Conservation (phyloP, 2,113 vertebrate genomes). For the Rana temporaria region DNA sequence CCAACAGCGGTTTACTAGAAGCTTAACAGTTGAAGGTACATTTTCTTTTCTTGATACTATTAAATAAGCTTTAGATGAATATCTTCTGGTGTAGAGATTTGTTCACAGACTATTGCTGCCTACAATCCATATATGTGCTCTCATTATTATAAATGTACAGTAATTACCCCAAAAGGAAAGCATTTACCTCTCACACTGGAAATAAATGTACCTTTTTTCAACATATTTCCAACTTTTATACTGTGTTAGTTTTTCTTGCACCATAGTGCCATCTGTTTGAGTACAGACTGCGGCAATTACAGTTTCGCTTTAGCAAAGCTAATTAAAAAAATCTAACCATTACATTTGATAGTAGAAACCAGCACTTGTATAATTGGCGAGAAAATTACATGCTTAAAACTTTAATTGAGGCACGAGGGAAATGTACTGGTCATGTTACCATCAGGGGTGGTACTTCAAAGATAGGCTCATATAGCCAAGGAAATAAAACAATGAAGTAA, state of each 20-base stretch:
- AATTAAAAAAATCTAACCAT: constrained; percentile 47
- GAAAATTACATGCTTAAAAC: constrained; percentile 46
- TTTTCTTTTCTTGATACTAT: neutral
- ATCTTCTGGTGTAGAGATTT: neutral
- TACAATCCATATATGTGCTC: neutral
- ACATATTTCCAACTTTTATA: constrained; percentile 2
- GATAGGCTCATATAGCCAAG: too few species aligned
- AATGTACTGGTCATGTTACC: constrained; percentile 31
- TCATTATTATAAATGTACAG: neutral
- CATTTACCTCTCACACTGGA: constrained; percentile 12
- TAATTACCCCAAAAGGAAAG: constrained; percentile 2
- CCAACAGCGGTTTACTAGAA: too few species aligned
- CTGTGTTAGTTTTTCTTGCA: constrained; percentile 12
- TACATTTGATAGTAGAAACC: constrained; percentile 39
- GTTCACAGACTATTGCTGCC: neutral
- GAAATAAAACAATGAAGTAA: too few species aligned
- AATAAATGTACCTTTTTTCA: neutral
- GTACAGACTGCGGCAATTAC: constrained; percentile 41
- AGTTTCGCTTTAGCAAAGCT: constrained; percentile 38
- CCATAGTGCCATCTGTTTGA: constrained; percentile 44
- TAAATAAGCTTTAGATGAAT: neutral
- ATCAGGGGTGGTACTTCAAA: neutral
- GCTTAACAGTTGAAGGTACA: too few species aligned
- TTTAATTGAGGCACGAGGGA: constrained; percentile 35
- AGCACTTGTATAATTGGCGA: constrained; percentile 39